Evolutionary conservation across 2,797 vertebrate species (phyloP).

Genomic region (Toxotes lorentzi): DNA sequence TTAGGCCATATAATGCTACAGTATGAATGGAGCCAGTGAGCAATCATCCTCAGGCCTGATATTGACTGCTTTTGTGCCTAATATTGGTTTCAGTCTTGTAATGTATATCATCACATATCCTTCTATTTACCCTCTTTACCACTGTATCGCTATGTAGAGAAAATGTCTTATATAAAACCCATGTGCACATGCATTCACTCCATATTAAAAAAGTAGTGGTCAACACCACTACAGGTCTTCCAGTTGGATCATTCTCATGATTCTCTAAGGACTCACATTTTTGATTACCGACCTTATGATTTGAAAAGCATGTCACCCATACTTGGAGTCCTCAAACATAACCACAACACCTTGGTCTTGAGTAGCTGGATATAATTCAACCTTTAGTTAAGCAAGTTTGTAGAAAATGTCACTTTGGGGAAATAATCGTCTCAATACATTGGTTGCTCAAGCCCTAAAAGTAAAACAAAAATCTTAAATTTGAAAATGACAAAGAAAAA

Average conservation of each 20-base stretch:
- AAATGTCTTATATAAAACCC: neutral
- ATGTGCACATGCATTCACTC: neutral
- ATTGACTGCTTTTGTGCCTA: neutral
- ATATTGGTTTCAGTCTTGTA: neutral
- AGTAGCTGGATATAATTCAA: slow-evolving; percentile 44
- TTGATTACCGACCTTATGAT: neutral
- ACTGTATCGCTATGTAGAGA: neutral
- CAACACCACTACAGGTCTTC: neutral
- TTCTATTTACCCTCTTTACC: neutral
- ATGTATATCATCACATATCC: neutral
- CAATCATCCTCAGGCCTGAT: neutral
- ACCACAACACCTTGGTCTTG: slow-evolving; percentile 20
- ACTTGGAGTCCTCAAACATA: slow-evolving; percentile 15
- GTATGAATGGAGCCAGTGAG: neutral
- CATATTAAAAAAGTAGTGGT: neutral
- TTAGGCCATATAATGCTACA: neutral
- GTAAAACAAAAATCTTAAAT: slow-evolving; percentile 27
- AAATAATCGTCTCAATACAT: slow-evolving; percentile 29
- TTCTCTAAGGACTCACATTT: neutral
- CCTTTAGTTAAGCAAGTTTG: slow-evolving; percentile 50
- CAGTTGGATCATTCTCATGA: neutral
- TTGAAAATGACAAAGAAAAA: slow-evolving; percentile 16
- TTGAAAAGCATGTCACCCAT: neutral
- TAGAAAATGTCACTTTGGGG: slow-evolving; percentile 56
- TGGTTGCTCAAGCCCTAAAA: slow-evolving; percentile 10